Evolutionary conservation across 2,797 vertebrate genomes (phyloP).

Genomic region (Phataginus tricuspis): DNA sequence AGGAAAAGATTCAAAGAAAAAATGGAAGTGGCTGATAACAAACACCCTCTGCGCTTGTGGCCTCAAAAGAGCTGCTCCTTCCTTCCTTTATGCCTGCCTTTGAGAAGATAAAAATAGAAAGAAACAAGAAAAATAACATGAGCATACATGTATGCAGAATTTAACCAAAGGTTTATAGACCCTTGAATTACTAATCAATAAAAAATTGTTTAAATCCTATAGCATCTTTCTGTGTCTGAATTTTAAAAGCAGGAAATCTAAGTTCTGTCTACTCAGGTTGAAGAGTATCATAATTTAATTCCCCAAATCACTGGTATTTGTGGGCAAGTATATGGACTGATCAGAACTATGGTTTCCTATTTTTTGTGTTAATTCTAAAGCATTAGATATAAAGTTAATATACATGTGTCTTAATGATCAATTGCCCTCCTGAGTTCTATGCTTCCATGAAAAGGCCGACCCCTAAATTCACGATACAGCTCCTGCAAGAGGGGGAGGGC

Average conservation of each 20-base stretch:
- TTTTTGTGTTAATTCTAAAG: neutral
- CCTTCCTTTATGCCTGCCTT: neutral
- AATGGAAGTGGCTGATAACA: fast-evolving
- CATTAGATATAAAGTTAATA: neutral
- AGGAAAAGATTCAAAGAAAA: neutral
- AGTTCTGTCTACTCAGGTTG: neutral
- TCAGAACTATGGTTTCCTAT: neutral
- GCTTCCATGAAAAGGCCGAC: neutral
- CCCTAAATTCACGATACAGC: neutral
- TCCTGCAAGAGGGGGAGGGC: neutral
- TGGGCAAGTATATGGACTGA: neutral
- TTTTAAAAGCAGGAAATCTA: neutral
- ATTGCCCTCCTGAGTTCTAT: neutral
- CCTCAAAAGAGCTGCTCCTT: neutral
- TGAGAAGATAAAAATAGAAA: neutral
- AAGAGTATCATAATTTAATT: neutral
- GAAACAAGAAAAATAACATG: neutral
- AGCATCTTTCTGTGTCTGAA: neutral
- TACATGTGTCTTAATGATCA: neutral
- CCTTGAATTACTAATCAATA: neutral
- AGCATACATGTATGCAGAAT: neutral
- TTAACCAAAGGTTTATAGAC: neutral
- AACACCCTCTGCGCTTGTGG: neutral
- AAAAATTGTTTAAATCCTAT: neutral
- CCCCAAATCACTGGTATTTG: neutral